A percentile compares a stretch with the other conserved stretches of the same genome.
phyloP scores from a whole-genome alignment of 2,113 vertebrate genomes.

The Rousettus leschenaultii region DNA sequence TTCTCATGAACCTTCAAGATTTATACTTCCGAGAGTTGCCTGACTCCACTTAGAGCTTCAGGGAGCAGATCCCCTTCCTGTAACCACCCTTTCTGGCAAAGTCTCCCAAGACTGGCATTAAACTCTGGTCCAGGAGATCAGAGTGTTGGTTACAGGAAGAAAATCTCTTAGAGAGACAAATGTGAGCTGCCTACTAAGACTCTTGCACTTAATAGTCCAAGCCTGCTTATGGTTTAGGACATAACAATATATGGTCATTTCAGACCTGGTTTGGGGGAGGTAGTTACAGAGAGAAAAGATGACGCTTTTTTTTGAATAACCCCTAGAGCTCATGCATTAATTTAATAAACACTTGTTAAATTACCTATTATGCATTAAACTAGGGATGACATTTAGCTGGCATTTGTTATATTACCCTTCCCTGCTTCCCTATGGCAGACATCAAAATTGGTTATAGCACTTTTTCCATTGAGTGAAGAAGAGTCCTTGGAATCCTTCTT shows the following conservation, averaged over 20 bases:
- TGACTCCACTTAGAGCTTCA: neutral
- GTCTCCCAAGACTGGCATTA: neutral
- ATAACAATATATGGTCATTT: neutral
- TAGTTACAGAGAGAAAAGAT: neutral
- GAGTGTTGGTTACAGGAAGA: neutral
- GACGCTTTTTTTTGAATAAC: neutral
- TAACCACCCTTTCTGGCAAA: neutral
- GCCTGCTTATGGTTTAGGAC: neutral
- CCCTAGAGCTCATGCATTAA: neutral
- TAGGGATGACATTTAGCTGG: neutral
- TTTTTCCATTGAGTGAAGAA: neutral
- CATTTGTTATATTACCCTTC: neutral
- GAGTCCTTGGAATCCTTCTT: slow-evolving; percentile 7
- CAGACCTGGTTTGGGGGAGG: neutral
- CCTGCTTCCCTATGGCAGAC: neutral
- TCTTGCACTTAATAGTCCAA: neutral
- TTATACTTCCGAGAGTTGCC: neutral
- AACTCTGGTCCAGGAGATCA: neutral
- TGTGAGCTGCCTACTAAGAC: neutral
- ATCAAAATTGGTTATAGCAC: neutral
- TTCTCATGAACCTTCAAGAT: neutral
- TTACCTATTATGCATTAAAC: neutral
- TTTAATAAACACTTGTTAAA: neutral
- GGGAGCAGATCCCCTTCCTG: neutral
- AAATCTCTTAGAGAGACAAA: neutral